Percentiles rank a stretch among this genome's conserved stretches.
phyloP scores from a whole-genome alignment of 2,888 invertebrate species.

The Nymphalis polychloros region DNA sequence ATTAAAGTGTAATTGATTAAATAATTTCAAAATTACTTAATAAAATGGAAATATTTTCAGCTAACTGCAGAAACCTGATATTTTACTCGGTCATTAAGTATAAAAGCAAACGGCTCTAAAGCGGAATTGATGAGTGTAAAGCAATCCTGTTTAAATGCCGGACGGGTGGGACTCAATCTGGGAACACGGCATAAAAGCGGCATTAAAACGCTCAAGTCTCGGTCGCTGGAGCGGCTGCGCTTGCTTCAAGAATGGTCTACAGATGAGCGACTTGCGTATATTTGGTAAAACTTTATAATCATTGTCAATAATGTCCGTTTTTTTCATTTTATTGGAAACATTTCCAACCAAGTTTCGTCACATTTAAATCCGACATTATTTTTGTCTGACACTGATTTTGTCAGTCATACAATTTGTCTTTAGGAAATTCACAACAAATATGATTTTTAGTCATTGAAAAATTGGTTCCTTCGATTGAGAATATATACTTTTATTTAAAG shows the following conservation, averaged over 20 bases:
- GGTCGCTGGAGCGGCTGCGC: constrained; percentile 50
- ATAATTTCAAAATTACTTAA: constrained; percentile 2
- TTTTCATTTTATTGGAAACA: too few species aligned
- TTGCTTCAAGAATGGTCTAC: constrained; percentile 41
- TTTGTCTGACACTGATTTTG: too few species aligned
- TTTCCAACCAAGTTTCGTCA: too few species aligned
- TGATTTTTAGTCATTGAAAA: too few species aligned
- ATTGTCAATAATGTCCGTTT: too few species aligned
- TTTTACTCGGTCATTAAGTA: constrained; percentile 69
- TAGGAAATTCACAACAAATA: too few species aligned
- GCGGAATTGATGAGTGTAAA: constrained; percentile 68
- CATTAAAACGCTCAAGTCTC: constrained; percentile 55
- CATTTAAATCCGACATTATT: too few species aligned
- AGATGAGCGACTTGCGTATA: constrained; percentile 32
- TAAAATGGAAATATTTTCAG: constrained; percentile 10
- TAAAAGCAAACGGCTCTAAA: constrained; percentile 70
- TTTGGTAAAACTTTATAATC: background rate
- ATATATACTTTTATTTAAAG: too few species aligned
- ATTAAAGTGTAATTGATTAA: too few species aligned
- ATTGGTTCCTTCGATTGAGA: too few species aligned
- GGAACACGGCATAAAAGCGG: constrained; percentile 68
- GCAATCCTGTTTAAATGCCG: constrained; percentile 64
- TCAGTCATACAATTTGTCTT: too few species aligned
- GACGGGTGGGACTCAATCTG: constrained; percentile 65
- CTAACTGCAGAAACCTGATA: constrained; percentile 32